Evolutionary conservation across 2,797 vertebrate genomes (phyloP).

Genomic region (Coranthus polyacanthus): DNA sequence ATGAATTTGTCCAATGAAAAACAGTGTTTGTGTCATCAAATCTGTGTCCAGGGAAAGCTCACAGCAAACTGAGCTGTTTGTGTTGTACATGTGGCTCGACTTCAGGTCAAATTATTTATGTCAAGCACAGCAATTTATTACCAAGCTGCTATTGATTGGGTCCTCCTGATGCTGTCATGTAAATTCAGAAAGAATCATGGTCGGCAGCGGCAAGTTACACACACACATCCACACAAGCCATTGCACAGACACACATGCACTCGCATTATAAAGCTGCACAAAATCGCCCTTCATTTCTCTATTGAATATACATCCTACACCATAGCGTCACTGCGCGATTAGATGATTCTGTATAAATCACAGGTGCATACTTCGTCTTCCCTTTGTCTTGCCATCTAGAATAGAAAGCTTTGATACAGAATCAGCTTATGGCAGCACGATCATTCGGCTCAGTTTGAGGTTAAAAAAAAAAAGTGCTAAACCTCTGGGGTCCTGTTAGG

Average conservation of each 20-base stretch:
- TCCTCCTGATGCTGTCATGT: slow-evolving; percentile 74
- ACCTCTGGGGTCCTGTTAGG: slow-evolving; percentile 79
- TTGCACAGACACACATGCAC: not conserved
- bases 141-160: slow-evolving; percentile 79
- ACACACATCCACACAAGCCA: slow-evolving; percentile 29
- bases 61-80: slow-evolving; percentile 54
- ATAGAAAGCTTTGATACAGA: slow-evolving; percentile 71
- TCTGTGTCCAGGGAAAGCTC: slow-evolving; percentile 39
- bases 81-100: slow-evolving; percentile 59
- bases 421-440: slow-evolving; percentile 63
- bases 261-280: slow-evolving; percentile 25
- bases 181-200: slow-evolving; percentile 75
- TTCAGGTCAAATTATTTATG: slow-evolving; percentile 77
- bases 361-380: slow-evolving; percentile 36
- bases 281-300: slow-evolving; percentile 35
- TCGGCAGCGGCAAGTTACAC: slow-evolving; percentile 48
- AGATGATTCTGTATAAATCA: slow-evolving; percentile 48
- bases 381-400: slow-evolving; percentile 48
- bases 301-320: slow-evolving; percentile 27
- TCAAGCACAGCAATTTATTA: slow-evolving; percentile 80
- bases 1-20: slow-evolving; percentile 33
- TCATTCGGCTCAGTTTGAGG: slow-evolving; percentile 68
- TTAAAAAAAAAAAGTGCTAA: slow-evolving; percentile 55
- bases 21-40: slow-evolving; percentile 52
- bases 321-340: slow-evolving; percentile 12